A percentile compares a stretch with the other conserved stretches of the same genome.
These are phyloP conservation scores for Catamblyrhynchus diadema DNA, from an alignment of 2,797 vertebrate genomes.

Conservation along the genomic window DNA sequence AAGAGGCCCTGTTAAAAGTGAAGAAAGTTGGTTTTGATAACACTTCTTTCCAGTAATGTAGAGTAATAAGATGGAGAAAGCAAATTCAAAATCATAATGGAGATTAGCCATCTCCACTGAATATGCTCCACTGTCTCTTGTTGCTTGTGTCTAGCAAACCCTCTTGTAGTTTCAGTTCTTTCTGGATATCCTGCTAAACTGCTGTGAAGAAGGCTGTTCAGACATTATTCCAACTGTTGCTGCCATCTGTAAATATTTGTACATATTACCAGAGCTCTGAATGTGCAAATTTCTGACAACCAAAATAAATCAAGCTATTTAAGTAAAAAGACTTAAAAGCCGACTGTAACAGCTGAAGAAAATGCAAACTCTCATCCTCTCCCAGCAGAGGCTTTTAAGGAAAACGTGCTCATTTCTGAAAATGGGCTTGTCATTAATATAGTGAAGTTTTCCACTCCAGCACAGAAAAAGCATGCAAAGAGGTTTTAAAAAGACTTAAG, in stretches of 20 bases:
- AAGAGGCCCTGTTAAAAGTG: not conserved
- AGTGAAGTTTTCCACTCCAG: not conserved
- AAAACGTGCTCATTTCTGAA: conserved; percentile 1
- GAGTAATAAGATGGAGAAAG: not conserved
- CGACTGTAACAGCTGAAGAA: not conserved
- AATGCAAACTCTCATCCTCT: not conserved
- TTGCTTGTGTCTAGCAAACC: not conserved
- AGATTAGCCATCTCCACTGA: not conserved
- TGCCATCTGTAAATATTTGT: conserved; percentile 13
- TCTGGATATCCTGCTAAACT: not conserved
- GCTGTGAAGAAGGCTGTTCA: not conserved
- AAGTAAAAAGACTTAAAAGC: not conserved
- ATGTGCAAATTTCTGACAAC: not conserved
- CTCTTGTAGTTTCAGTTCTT: not conserved
- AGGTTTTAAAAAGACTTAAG: not conserved
- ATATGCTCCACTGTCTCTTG: not conserved
- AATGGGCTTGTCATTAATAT: not conserved
- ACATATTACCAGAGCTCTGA: not conserved
- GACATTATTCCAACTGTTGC: not conserved
- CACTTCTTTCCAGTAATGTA: not conserved
- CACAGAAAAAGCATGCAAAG: not conserved
- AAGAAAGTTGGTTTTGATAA: not conserved
- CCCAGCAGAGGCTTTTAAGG: not conserved
- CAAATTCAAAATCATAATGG: not conserved
- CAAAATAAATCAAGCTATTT: not conserved